Evolutionary conservation across 2,113 vertebrate genomes (phyloP), one percentile per base, ranked within the genome.

Genomic region (Varanus salvator): DNA sequence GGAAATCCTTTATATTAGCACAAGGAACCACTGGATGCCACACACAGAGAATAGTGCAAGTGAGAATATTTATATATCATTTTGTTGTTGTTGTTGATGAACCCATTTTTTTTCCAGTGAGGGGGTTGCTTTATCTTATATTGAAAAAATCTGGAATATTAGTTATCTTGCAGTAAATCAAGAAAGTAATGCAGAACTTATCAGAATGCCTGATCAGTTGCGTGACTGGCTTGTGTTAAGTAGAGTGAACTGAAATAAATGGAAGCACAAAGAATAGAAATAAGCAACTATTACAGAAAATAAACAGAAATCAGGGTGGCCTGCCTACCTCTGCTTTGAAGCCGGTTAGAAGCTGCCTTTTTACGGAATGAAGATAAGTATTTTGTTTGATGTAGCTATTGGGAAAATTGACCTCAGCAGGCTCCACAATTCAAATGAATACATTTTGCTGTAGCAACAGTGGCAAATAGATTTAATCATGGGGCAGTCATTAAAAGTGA

Each of bases 61-160:
- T 44, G 34, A 44, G 44, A 44, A 17, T 11, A 89, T 93, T 72
- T 80, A 38, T 86, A 44, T 1, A 9, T 2, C 8, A n/a, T 21
- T 38, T 88, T 5, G 76, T 85, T 38, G 90, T 31, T 71, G 17
- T 8, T 48, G 31, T 66, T 85, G 80, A 84, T 84, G 85, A 87
- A 78, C 76, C 25, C 0, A 48, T 71, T 92, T 94, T 15, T 93
- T 57, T 50, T 21, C 75, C 90, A 21, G 11, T 9, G 75, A 19
- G 17, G 4, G 17, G n/a, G 7, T 77, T 44, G 34, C 44, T 88
- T 4, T 74, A 75, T 83, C 31, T 85, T 89, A 44, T 88, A 23
- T 87, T 89, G 48, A 77, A 31, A 31, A 57, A 5, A 19, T 82
- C 84, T 90, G 84, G n/a, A 38, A 89, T 78, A 86, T 31, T 15